Base-by-base conservation (phyloP, 2,888 invertebrate genomes). In the Apodemia zela region DNA sequence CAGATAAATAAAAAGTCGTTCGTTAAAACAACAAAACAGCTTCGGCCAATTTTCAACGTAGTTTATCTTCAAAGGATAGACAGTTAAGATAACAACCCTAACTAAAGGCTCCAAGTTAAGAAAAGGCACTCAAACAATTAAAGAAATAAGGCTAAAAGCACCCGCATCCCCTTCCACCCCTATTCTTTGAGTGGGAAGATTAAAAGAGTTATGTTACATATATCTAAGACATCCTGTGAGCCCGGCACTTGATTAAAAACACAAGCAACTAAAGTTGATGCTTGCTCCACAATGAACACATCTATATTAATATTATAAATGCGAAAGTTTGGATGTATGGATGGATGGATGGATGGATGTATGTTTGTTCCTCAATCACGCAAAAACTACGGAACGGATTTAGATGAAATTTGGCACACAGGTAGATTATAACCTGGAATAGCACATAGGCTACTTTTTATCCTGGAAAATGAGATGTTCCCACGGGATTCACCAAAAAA, bases 231-330 rank as follows among this genome's bases (percentile, higher is more conserved):
- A 65, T 59, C 49, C 21, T 64, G 10, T n/a, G 58, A 61, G 38
- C 59, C 63, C 65, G 45, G 65, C 65, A 59, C 73, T 79, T 78
- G 77, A 80, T 80, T 78, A 75, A 79, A 77, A 80, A 77, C 72
- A 73, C 70, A 70, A 75, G 67, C 71, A 69, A 67, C 71, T 70
- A 68, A 70, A 76, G 74, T 68, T 54, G 42, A 38, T n/a, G 54
- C 6, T 59, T 45, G 17, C 62, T 67, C 65, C 62, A 66, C 63
- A 69, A 60, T 69, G 65, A 54, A 17, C 35, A 13, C 42, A 49
- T 29, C n/a, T n/a, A n/a, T n/a, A n/a, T n/a, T n/a, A n/a, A n/a
- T n/a, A n/a, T n/a, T n/a, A n/a, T n/a, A n/a, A n/a, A n/a, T n/a
- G n/a, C n/a, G n/a, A n/a, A n/a, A n/a, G n/a, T n/a, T n/a, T n/a